Conservation (phyloP, 2,797 vertebrate genomes). For the Babyrousa celebensis region DNA sequence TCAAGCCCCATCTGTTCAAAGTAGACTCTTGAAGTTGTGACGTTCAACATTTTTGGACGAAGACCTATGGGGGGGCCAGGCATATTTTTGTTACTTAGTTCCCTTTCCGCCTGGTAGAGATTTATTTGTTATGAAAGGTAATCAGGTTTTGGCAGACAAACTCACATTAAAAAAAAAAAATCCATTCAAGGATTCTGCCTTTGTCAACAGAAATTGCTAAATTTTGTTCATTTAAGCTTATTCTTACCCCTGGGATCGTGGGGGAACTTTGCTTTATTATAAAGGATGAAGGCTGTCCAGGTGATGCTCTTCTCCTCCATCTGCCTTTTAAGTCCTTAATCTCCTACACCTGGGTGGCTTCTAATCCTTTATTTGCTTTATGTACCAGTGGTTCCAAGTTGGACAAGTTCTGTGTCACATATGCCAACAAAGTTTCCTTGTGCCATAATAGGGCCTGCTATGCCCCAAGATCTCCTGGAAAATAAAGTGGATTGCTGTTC, state of each 20-base stretch:
- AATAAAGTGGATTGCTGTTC: conserved; percentile 63
- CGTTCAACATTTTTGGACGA: not conserved
- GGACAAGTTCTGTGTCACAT: conserved; percentile 7
- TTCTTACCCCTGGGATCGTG: conserved; percentile 58
- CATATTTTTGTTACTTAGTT: conserved; percentile 57
- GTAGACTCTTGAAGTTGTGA: not conserved
- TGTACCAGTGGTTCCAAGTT: conserved; percentile 71
- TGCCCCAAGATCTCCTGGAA: conserved; percentile 17
- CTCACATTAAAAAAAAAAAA: not conserved
- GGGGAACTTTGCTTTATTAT: conserved; percentile 72
- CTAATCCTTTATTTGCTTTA: conserved; percentile 80
- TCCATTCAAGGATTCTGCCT: conserved; percentile 69
- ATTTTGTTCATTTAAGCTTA: conserved; percentile 71
- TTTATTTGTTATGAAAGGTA: conserved; percentile 73
- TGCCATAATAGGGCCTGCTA: conserved; percentile 36
- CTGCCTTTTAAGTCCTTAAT: conserved; percentile 79
- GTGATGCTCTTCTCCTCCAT: conserved; percentile 74
- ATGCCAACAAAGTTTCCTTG: conserved; percentile 61
- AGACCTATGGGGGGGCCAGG: not conserved
- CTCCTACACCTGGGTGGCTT: conserved; percentile 79
- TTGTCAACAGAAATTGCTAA: conserved; percentile 70
- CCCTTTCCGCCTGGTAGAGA: conserved; percentile 34
- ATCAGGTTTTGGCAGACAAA: conserved; percentile 72
- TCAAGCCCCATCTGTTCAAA: not conserved
- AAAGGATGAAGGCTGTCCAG: conserved; percentile 73